phyloP scores from a whole-genome alignment of 2,888 invertebrate genomes.

The Ethmia dodecea region DNA sequence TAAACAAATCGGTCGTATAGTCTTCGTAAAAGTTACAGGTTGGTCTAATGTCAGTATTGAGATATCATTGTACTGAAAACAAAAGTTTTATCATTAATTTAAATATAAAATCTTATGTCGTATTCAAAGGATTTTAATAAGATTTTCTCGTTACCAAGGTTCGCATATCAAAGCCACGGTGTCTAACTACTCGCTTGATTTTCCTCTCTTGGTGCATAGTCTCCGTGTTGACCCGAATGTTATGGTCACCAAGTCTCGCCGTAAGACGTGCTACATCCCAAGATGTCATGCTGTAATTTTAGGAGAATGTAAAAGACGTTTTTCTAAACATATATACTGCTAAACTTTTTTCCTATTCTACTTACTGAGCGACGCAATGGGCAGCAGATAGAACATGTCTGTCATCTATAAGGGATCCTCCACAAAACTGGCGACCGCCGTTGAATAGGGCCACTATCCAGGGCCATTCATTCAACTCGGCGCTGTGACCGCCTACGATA shows the following conservation, averaged over 20 bases:
- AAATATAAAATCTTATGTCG: too few relatives aligned
- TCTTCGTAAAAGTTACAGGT: constrained; percentile 83
- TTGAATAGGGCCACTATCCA: constrained; percentile 92
- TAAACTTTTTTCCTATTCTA: constrained; percentile 5
- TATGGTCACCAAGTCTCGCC: constrained; percentile 89
- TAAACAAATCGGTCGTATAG: constrained; percentile 88
- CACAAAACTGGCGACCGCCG: constrained; percentile 91
- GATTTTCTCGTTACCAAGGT: constrained; percentile 79
- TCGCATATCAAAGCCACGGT: constrained; percentile 88
- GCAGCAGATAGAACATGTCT: constrained; percentile 89
- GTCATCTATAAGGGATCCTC: constrained; percentile 89
- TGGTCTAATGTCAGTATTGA: constrained; percentile 87
- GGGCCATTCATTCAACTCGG: constrained; percentile 90
- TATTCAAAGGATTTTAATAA: background rate
- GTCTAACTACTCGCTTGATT: constrained; percentile 90
- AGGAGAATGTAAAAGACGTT: too few relatives aligned
- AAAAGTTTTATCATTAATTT: background rate
- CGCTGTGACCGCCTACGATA: constrained; percentile 90
- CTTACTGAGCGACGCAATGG: constrained; percentile 93
- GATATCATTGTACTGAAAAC: constrained; percentile 87
- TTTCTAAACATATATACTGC: background rate
- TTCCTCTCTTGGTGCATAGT: constrained; percentile 86
- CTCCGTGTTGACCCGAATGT: constrained; percentile 86
- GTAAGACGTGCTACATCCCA: constrained; percentile 91
- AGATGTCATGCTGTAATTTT: constrained; percentile 86